Evolutionary conservation across 1,140 invertebrate species (phyloP), one percentile per base, ranked within the genome.

Genomic region (Drosophila bifasciata): DNA sequence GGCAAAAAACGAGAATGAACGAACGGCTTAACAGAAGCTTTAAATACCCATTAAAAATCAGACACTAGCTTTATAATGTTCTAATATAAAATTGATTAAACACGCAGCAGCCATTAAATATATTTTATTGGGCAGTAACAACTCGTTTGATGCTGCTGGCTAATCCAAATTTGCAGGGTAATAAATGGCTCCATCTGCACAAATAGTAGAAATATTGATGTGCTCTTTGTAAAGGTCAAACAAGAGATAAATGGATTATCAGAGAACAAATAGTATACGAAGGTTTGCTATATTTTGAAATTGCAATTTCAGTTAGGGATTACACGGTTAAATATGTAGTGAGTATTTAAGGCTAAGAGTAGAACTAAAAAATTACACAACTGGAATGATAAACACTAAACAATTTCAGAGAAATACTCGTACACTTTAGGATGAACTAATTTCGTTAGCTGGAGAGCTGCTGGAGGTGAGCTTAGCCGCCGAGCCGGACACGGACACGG

Each of bases 261-360:
- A 55, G 28, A 48, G 8, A 52, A 76, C 25, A 63, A 25, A 25
- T 32, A 28, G 8, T 23, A 39, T 17, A 41, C 51, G 50, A 63
- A 43, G 23, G 59, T n/a, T n/a, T n/a, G n/a, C n/a, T 73, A 45
- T 57, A 53, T 80, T 73, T 66, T 19, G 59, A 62, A 9, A 52
- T 49, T 74, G 64, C 16, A 36, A 62, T 62, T 52, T 64, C 25
- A 57, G 16, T 49, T 61, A 73, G 43, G 56, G 46, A 25, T 61
- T 57, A 53, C 17, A 56, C 52, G 36, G 28, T 40, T 60, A 52
- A 51, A 48, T 52, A 41, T 66, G 62, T 61, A 63, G 52, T 81
- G 81, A 85, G 81, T 86, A 81, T 85, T 86, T 45, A 52, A 44
- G 59, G 52, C 73, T 81, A 77, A 67, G 63, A 40, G 53, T 81